Conservation (phyloP, 2,888 invertebrate genomes). For the Polydrusus cervinus region DNA sequence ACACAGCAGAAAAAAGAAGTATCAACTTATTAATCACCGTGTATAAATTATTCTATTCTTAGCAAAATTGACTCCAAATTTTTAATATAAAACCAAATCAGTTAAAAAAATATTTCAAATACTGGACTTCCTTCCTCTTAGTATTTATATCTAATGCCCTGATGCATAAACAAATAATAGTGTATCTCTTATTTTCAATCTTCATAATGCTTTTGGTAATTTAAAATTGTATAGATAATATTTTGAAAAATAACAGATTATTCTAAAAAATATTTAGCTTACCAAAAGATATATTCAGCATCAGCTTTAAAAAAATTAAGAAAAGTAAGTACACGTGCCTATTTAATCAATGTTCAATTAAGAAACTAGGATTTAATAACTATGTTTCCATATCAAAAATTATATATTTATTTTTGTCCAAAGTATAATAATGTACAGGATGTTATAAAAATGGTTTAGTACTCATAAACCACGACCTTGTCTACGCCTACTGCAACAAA, state of each 20-base stretch:
- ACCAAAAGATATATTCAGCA: conserved; percentile 24
- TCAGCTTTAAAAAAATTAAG: conserved; percentile 17
- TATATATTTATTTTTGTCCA: neutral
- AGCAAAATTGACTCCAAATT: no score
- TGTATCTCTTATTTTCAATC: neutral
- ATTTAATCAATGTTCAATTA: conserved; percentile 26
- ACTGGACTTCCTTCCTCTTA: no score
- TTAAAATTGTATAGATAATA: conserved; percentile 8
- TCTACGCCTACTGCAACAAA: no score
- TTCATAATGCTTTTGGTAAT: neutral
- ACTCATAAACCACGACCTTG: no score
- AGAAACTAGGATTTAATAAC: neutral
- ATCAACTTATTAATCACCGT: no score
- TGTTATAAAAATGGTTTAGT: no score
- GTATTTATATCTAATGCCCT: no score
- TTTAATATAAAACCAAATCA: no score
- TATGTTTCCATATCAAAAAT: conserved; percentile 15
- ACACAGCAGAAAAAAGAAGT: no score
- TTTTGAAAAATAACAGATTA: conserved; percentile 14
- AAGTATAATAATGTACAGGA: neutral
- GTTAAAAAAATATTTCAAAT: no score
- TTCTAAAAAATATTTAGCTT: conserved; percentile 23
- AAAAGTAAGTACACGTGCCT: conserved; percentile 26
- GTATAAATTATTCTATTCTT: no score
- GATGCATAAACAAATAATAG: no score